Base-by-base conservation (phyloP, 2,797 vertebrate genomes). In the Enteromius fasciolatus region DNA sequence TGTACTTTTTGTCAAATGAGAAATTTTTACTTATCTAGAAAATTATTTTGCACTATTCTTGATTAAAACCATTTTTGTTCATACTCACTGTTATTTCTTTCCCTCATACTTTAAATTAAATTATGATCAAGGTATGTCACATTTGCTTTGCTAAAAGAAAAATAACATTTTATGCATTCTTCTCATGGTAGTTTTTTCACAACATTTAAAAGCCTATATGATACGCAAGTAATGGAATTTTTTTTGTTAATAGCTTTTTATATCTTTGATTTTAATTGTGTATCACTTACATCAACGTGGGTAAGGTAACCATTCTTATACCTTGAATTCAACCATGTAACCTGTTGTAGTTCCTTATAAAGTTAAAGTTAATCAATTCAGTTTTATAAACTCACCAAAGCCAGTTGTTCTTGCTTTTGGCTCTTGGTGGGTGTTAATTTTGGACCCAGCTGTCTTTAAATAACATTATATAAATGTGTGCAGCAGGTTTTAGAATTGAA, bases 391-490 rank as follows among this genome's bases (percentile, higher is more conserved):
- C 11, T 73, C 18, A 3, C 48, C 70, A 52, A 72, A 33, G 18
- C 28, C 28, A 36, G 14, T 52, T 33, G 18, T 52, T 52, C 46
- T n/a, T 8, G 11, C 17, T 1, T 50, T 31, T 33, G 46, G 5
- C 20, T 23, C 12, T 75, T 23, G 33, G 12, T 2, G 1, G 39
- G 50, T 57, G 20, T 39, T 75, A 1, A 75, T 57, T 75, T 57
- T 75, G 50, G 33, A 39, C 31, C 12, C 17, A 20, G 48, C 2
- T 48, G 15, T 61, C 15, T 14, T 57, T 46, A 61, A 80, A 80
- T 59, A 70, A 31, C 23, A 44, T 20, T 54, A 57, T 54, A 39
- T 46, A 44, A 63, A 72, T 54, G 50, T n/a, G 59, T 81, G 80
- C 57, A 44, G 23, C 23, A 17, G 5, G 44, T 52, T 75, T 61